Evolutionary conservation across 2,797 vertebrate species (phyloP), one percentile per base, ranked within the genome.

Genomic region (Microctenopoma steveboyesi): DNA sequence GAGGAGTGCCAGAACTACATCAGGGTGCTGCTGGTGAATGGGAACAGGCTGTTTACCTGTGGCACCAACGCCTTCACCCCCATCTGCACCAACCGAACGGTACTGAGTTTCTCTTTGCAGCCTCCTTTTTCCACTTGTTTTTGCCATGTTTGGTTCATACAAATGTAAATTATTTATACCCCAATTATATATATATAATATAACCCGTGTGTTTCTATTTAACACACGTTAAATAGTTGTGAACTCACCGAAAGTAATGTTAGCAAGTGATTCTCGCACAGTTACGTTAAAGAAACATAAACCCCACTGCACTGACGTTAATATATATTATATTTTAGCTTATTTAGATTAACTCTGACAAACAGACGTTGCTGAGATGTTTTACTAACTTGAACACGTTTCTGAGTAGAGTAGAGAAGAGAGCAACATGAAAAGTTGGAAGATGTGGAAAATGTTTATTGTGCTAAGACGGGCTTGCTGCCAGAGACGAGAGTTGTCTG

Each of bases 1-100:
- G 97, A 98, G 77, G 97, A 99, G 86, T 99, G 98, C 88, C 98
- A 99, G 93, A 99, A 99, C 93, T 99, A 99, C 75, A 96, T 99
- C 82, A 95, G 98, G 69, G 98, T 99, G 48, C 95, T 99, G 45
- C 92, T 99, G 76, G 96, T 99, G 83, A 96, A 95, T 12, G 96
- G 96, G 2, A 94, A 97, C 90, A 92, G 96, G 64, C 91, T 99
- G 71, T 98, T 99, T 65, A 96, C 97, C 71, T 99, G 98, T 51
- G 98, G 98, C 83, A 99, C 97, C 76, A 98, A 99, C 0, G 98
- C 98, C 0, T 99, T 98, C 91, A 99, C 96, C 39, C 98, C 98
- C 0, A 95, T 99, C 89, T 99, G 98, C 91, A 99, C 97, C 90
- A 99, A 96, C 82, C 95, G 97, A 79, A 97, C 96, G 91, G 98